These are phyloP conservation scores for Eustalomyia histrio DNA, from an alignment of 2,888 invertebrate genomes.

Conservation along the genomic window DNA sequence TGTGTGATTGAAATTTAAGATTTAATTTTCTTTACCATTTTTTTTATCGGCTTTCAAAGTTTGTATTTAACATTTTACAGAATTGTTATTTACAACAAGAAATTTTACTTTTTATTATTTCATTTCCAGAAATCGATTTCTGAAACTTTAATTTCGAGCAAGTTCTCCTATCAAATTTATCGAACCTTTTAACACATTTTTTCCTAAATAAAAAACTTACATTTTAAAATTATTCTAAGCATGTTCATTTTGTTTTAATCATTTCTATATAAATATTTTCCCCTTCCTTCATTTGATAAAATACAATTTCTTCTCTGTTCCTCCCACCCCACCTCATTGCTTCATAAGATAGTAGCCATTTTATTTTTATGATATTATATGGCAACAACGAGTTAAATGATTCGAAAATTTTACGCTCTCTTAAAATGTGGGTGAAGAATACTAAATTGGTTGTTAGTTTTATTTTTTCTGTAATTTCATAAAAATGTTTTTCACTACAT, in stretches of 20 bases:
- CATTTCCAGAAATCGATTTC: too few relatives aligned
- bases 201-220: not conserved
- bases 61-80: too few relatives aligned
- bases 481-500: slow-evolving; percentile 66
- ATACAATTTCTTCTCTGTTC: not conserved
- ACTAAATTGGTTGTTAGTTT: slow-evolving; percentile 37
- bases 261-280: not conserved
- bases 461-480: slow-evolving; percentile 55
- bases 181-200: too few relatives aligned
- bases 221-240: slow-evolving; percentile 7
- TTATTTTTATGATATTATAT: slow-evolving; percentile 67
- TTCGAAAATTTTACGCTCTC: slow-evolving; percentile 66
- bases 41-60: too few relatives aligned
- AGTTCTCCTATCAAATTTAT: too few relatives aligned
- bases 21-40: too few relatives aligned
- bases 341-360: slow-evolving; percentile 53
- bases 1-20: too few relatives aligned
- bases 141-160: too few relatives aligned
- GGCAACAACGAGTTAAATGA: slow-evolving; percentile 69
- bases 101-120: too few relatives aligned
- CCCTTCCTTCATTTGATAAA: not conserved
- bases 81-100: too few relatives aligned
- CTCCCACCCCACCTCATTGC: not conserved
- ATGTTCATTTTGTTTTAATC: slow-evolving; percentile 12
- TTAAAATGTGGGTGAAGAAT: slow-evolving; percentile 61